These are phyloP conservation scores for Mus musculus DNA, from an alignment of 2,113 vertebrate genomes.

Conservation along the genomic window GRCm39 chr11:43167001-43167500, in stretches of 20 bases:
- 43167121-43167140: neutral
- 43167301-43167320: neutral
- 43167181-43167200: neutral
- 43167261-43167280: neutral
- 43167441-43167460: neutral
- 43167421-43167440: neutral
- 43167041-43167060: no score
- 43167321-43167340: neutral
- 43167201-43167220: neutral
- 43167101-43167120: neutral
- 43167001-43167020: no score
- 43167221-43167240: neutral
- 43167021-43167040: neutral
- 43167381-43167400: neutral
- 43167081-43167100: neutral
- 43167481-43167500: neutral
- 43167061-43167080: neutral
- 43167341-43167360: neutral
- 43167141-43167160: neutral
- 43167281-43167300: neutral
- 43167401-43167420: neutral
- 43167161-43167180: neutral
- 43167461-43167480: neutral
- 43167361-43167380: neutral
- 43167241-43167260: neutral